phyloP scores from a whole-genome alignment of 1,140 invertebrate species.

The Zaprionus vittiger region DNA sequence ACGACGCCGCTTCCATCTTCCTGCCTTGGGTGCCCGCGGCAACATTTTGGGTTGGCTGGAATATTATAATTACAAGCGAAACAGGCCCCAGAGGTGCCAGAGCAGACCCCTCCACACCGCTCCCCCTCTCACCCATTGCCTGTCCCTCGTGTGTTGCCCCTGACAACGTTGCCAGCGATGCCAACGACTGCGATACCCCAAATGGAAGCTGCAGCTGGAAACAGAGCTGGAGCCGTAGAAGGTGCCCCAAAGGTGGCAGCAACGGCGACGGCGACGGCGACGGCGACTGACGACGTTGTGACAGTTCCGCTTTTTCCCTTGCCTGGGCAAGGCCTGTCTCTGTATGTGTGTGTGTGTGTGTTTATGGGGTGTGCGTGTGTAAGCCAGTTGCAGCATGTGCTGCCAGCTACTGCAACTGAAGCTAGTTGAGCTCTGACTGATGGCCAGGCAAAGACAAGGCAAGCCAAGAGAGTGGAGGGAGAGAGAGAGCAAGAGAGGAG shows the following conservation, averaged over 20 bases:
- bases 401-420: slow-evolving; percentile 60
- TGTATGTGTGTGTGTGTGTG: slow-evolving; percentile 19
- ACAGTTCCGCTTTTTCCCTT: slow-evolving; percentile 67
- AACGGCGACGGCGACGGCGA: slow-evolving; percentile 33
- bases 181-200: slow-evolving; percentile 61
- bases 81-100: slow-evolving; percentile 69
- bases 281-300: slow-evolving; percentile 59
- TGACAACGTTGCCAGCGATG: slow-evolving; percentile 50
- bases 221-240: background rate
- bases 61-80: slow-evolving; percentile 83
- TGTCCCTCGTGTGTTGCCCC: slow-evolving; percentile 40
- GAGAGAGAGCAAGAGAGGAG: slow-evolving; percentile 2
- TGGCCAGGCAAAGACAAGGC: slow-evolving; percentile 36
- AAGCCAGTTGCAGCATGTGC: slow-evolving; percentile 69
- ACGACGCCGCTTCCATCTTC: slow-evolving; percentile 73
- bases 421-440: slow-evolving; percentile 69
- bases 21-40: slow-evolving; percentile 62
- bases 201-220: slow-evolving; percentile 62
- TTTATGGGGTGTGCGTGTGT: slow-evolving; percentile 44
- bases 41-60: slow-evolving; percentile 79
- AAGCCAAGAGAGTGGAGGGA: slow-evolving; percentile 32
- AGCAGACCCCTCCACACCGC: slow-evolving; percentile 29
- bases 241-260: slow-evolving; percentile 67
- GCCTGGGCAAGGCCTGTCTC: slow-evolving; percentile 9
- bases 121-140: background rate